A percentile compares a stretch with the other conserved stretches of the same genome.
phyloP scores from a whole-genome alignment of 2,797 vertebrate species.

The Vespertilio murinus region DNA sequence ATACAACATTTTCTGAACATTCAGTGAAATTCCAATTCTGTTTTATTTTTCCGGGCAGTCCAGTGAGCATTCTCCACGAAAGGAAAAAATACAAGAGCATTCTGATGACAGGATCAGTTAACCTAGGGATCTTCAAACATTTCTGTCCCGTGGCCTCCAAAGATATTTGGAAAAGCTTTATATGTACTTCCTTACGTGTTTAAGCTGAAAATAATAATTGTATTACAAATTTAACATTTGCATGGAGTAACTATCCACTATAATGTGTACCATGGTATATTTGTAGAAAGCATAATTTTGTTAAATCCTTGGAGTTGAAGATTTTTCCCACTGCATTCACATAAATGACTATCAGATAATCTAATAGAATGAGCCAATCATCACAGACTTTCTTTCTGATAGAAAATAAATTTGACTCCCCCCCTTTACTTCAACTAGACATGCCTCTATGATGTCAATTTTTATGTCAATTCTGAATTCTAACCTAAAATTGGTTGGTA shows the following conservation, averaged over 20 bases:
- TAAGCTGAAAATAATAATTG: background rate
- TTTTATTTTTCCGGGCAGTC: background rate
- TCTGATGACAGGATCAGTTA: background rate
- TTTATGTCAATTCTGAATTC: background rate
- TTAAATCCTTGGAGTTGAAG: background rate
- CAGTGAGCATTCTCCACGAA: background rate
- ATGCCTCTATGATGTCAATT: background rate
- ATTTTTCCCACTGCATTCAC: background rate
- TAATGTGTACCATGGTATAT: no score
- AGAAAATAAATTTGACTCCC: background rate
- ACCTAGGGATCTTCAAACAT: background rate
- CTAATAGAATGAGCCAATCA: background rate
- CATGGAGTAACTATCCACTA: background rate
- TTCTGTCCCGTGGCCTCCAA: background rate
- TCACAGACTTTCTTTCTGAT: background rate
- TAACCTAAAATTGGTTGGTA: background rate
- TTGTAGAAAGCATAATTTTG: background rate
- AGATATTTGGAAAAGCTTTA: background rate
- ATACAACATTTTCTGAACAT: rapidly evolving
- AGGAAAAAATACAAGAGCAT: background rate
- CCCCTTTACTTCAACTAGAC: background rate
- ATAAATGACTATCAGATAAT: background rate
- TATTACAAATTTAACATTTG: background rate
- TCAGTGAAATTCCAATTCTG: background rate
- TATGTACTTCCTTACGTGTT: background rate